Base-by-base conservation (phyloP, 2,888 invertebrate genomes). In the Drosophila peninsularis region DNA sequence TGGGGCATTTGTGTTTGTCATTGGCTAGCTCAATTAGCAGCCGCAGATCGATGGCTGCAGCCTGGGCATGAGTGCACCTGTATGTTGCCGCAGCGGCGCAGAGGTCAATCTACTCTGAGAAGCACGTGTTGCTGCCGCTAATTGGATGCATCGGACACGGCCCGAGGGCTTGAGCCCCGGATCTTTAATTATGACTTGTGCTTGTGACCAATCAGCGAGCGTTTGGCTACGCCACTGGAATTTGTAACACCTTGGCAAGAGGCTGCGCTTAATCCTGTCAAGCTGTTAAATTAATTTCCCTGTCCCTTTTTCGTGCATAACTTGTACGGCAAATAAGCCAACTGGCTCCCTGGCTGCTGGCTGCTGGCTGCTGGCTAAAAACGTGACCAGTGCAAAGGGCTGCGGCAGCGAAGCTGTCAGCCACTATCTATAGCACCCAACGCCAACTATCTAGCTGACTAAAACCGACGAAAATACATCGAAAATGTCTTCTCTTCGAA, bases 211-310 rank as follows among this genome's bases (percentile, higher is more conserved):
- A 83, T 83, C 88, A 78, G 86, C 65, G 69, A 52, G 57, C 78
- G 57, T 62, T 75, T 73, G 78, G 75, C 41, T 69, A 77, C 77
- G 75, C 75, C 75, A 75, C 75, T 75, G 75, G 78, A 77, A 75
- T 64, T 80, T 80, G 71, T 71, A 47, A 57, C 75, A 65, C 62
- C 78, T 62, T 62, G 62, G 39, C 55, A 44, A 62, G 45, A 64
- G 41, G 60, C 60, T 55, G 27, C 27, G 58, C 63, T 57, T 85
- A 85, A 85, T 85, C 85, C 87, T 87, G 87, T 85, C 89, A 85
- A 83, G 82, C 84, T 85, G 88, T 85, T 80, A 85, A 85, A 88
- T 85, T 85, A 81, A 88, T 88, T 86, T 88, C 71, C 63, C 64
- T 63, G 44, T 53, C 54, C 67, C 70, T 58, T 60, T 72, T 67